Conservation (phyloP, 2,797 vertebrate genomes). For the Hypotaenidia philippensis region DNA sequence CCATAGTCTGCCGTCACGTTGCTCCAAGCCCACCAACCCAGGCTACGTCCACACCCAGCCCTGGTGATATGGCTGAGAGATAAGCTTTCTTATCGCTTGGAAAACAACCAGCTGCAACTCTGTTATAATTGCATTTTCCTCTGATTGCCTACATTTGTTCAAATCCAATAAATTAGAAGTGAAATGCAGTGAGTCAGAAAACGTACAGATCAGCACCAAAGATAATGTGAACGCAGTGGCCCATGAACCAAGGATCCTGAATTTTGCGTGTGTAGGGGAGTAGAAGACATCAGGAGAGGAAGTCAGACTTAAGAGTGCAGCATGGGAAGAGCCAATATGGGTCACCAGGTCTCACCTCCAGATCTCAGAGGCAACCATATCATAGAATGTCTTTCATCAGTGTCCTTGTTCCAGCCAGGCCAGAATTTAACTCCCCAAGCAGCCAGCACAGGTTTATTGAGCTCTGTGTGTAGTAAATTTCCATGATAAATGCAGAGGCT, state of each 20-base stretch:
- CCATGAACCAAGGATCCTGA: not conserved
- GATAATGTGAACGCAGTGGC: not conserved
- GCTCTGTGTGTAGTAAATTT: not conserved
- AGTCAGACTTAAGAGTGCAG: not conserved
- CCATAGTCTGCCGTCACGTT: not conserved
- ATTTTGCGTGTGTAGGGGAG: not conserved
- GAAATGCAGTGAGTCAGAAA: constrained; percentile 36
- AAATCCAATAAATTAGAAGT: constrained; percentile 44
- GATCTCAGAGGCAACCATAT: not conserved
- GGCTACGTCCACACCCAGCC: not conserved
- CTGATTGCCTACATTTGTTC: constrained; percentile 55
- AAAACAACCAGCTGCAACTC: constrained; percentile 1
- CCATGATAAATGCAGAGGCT: not conserved
- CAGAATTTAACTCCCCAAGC: too few species aligned
- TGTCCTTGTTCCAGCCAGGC: too few species aligned
- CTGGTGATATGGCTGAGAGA: not conserved
- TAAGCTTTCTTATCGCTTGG: not conserved
- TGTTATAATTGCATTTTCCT: constrained; percentile 33
- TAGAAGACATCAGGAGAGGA: not conserved
- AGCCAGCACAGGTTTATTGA: not conserved
- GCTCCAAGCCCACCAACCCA: not conserved
- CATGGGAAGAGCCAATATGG: not conserved
- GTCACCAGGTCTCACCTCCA: not conserved
- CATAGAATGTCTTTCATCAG: not conserved
- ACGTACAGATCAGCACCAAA: constrained; percentile 22